A percentile compares a stretch with the other conserved stretches of the same genome.
Conservation (phyloP, 1,140 invertebrate genomes). For the Drosophila funebris region DNA sequence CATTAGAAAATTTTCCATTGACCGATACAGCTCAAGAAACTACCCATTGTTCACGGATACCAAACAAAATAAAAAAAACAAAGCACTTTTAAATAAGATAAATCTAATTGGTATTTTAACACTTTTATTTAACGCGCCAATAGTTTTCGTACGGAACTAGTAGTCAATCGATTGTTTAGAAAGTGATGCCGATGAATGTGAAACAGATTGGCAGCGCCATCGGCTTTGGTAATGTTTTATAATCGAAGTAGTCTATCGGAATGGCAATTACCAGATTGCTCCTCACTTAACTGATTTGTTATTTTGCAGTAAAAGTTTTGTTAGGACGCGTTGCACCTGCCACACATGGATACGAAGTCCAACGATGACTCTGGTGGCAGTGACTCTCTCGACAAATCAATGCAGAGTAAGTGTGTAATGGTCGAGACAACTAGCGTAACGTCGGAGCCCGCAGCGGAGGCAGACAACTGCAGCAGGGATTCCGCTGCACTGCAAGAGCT, state of each 20-base stretch:
- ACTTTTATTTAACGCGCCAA: background rate
- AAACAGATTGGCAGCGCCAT: conserved; percentile 17
- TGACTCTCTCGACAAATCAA: conserved; percentile 77
- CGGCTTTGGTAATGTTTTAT: background rate
- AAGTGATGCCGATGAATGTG: background rate
- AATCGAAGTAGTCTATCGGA: background rate
- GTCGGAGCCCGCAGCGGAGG: conserved; percentile 36
- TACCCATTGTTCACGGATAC: no score
- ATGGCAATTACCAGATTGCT: conserved; percentile 38
- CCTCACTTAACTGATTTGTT: conserved; percentile 46
- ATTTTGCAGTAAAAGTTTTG: conserved; percentile 43
- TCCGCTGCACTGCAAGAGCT: conserved; percentile 43
- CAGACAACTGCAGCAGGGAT: conserved; percentile 58
- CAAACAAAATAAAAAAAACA: no score
- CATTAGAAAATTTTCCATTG: no score
- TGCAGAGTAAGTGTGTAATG: conserved; percentile 79
- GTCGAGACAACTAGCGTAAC: conserved; percentile 52
- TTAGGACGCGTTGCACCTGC: conserved; percentile 32
- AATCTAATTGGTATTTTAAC: no score
- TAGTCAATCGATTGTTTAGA: background rate
- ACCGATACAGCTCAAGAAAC: no score
- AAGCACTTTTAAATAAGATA: no score
- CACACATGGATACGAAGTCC: conserved; percentile 74
- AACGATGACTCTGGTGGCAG: conserved; percentile 75
- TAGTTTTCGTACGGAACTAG: no score